These are phyloP conservation scores for Hippocampus guttulatus DNA, from an alignment of 2,113 vertebrate genomes.

Conservation along the genomic window DNA sequence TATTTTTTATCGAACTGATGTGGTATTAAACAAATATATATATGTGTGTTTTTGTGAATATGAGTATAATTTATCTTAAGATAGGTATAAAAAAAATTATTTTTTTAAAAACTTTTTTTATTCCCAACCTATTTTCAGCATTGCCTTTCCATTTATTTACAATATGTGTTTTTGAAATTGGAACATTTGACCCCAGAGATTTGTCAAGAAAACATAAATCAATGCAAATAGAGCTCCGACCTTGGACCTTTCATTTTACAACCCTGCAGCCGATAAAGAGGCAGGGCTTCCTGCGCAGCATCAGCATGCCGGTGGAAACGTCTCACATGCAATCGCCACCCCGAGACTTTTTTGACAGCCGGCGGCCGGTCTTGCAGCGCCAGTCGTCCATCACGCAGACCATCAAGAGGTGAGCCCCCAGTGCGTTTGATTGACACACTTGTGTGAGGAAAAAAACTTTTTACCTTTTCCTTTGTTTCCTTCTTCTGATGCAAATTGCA, in stretches of 20 bases:
- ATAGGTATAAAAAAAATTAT: too few species aligned
- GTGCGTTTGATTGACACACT: neutral
- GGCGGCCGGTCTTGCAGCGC: conserved; percentile 80
- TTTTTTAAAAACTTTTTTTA: too few species aligned
- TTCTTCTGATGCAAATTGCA: conserved; percentile 26
- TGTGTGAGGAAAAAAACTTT: neutral
- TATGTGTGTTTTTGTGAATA: too few species aligned
- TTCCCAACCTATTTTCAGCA: too few species aligned
- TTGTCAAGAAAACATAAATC: too few species aligned
- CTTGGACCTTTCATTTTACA: neutral
- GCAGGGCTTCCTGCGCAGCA: conserved; percentile 85
- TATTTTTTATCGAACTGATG: too few species aligned
- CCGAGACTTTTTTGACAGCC: conserved; percentile 69
- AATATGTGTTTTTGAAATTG: too few species aligned
- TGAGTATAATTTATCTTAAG: too few species aligned
- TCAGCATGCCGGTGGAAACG: conserved; percentile 91
- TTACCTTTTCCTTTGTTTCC: conserved; percentile 14
- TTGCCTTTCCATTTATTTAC: too few species aligned
- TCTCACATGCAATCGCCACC: conserved; percentile 78
- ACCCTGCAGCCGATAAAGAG: conserved; percentile 73
- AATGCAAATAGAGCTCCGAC: neutral
- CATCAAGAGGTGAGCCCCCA: conserved; percentile 84
- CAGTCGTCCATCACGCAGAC: conserved; percentile 97
- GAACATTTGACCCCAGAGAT: too few species aligned
- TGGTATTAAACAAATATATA: too few species aligned